Evolutionary conservation across 2,797 vertebrate genomes (phyloP), one percentile per base, ranked within the genome.

Genomic region (Phrynocephalus vlangalii): DNA sequence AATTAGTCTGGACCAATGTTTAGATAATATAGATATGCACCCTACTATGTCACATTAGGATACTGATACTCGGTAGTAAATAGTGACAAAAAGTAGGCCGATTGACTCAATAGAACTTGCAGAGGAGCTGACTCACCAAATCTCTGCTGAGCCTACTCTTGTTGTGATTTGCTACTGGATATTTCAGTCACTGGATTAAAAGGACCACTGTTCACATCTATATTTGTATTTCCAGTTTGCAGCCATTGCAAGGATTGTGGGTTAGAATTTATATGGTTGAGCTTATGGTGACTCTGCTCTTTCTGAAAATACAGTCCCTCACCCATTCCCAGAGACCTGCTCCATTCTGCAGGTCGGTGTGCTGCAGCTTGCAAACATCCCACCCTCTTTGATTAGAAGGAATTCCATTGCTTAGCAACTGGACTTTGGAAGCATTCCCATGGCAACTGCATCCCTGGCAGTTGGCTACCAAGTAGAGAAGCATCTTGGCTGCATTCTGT

Each of bases 391-490:
- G 76, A 73, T 84, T 48, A 50, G 56, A 79, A 84, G 68, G 85
- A 90, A 84, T 76, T 68, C 77, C 3, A 48, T 90, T 15, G 22
- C 89, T 70, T 90, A 87, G 89, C 89, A 90, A 90, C 89, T 70
- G 71, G 63, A 48, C 28, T 87, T 60, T 70, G 77, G 76, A 86
- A 50, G 33, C 60, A 80, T 87, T 84, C 76, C 89, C 85, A 90
- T 87, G 48, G 89, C 82, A 87, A 87, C 89, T 1, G 56, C 82
- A 75, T 87, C 85, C 48, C 48, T 60, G 48, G 82, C 88, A 81
- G 77, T 87, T 87, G 71, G 77, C 20, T 60, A 87, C 24, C 82
- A 84, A 70, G 30, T 20, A 38, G 79, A 67, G 76, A 8, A 30
- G 63, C 82, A 75, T 73, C 82, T 80, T 81, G 60, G 78, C 81